Base-by-base conservation (phyloP, 2,888 invertebrate genomes). In the Andrena marginata region DNA sequence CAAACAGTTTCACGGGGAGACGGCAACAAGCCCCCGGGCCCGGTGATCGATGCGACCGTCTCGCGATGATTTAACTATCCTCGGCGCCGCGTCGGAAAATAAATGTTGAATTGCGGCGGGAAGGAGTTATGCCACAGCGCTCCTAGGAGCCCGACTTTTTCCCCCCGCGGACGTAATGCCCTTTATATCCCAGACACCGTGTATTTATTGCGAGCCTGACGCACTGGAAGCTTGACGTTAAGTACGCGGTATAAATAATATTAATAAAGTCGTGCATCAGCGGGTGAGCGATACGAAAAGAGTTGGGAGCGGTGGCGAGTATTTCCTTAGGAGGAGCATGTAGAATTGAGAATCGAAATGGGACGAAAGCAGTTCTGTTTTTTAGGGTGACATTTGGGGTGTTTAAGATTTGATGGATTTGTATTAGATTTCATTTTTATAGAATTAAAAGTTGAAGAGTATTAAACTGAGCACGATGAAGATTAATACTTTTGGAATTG, bases 1-100 rank as follows among this genome's bases (percentile, higher is more conserved):
- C 69, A 86, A 86, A 86, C 75, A 77, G 62, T 84, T 85, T 60
- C 75, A 86, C 69, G 74, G 81, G 33, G 80, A 79, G 83, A 77
- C 77, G 80, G 77, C 86, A 86, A 80, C 86, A 72, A 80, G 74
- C 35, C 33, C 33, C 48, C n/a, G 29, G 42, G 51, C 10, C 33
- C 29, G 8, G 69, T 82, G 80, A 82, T 82, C 80, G 80, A 82
- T 80, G 81, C 80, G 63, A 74, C 60, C 67, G 69, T 69, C 69
- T 54, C 20, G 69, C 80, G 81, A 79, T 79, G 81, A 82, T 82
- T 82, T 82, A 82, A 74, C 69, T 79, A 82, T 80, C 64, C 74
- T 65, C 77, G 75, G 49, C 16, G 59, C 23, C 35, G 59, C 49
- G 63, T 10, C 29, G 67, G 33, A 42, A 68, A 79, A 68, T 81